A percentile compares a stretch with the other conserved stretches of the same genome.
These are phyloP conservation scores for Corydoras sp. DNA, from an alignment of 2,113 vertebrate genomes.

Conservation along the genomic window DNA sequence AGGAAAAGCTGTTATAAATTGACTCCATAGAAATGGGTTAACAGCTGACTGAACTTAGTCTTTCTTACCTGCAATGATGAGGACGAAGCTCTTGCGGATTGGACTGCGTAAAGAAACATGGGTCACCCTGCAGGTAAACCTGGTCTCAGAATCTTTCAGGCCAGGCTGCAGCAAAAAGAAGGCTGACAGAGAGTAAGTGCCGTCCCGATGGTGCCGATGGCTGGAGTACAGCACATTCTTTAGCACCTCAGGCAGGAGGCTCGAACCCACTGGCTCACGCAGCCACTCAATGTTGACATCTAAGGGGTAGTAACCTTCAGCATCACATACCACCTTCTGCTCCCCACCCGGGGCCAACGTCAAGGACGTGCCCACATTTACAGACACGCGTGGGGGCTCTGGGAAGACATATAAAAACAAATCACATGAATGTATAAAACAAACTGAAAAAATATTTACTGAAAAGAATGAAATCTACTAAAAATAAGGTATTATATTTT, in stretches of 20 bases:
- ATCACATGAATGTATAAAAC: background rate
- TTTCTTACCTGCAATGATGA: slow-evolving; percentile 59
- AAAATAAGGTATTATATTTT: too few species aligned
- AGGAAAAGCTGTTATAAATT: too few species aligned
- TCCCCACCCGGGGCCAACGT: slow-evolving; percentile 52
- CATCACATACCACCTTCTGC: slow-evolving; percentile 60
- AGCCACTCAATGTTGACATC: slow-evolving; percentile 63
- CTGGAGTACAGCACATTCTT: slow-evolving; percentile 61
- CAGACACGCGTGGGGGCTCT: slow-evolving; percentile 63
- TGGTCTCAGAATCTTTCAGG: slow-evolving; percentile 43
- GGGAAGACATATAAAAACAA: slow-evolving; percentile 3
- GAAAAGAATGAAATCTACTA: too few species aligned
- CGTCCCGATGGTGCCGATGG: slow-evolving; percentile 58
- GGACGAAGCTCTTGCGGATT: slow-evolving; percentile 61
- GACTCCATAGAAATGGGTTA: too few species aligned
- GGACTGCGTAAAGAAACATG: slow-evolving; percentile 60
- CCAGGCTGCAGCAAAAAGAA: slow-evolving; percentile 63
- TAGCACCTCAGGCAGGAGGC: slow-evolving; percentile 51
- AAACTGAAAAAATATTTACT: background rate
- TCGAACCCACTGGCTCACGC: slow-evolving; percentile 4
- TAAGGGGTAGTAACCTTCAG: slow-evolving; percentile 62
- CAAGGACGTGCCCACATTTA: slow-evolving; percentile 49
- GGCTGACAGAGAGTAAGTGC: slow-evolving; percentile 62
- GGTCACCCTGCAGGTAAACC: slow-evolving; percentile 63
- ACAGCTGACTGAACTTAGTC: background rate